phyloP scores from a whole-genome alignment of 2,888 invertebrate species.

The Isotomurus palustris region DNA sequence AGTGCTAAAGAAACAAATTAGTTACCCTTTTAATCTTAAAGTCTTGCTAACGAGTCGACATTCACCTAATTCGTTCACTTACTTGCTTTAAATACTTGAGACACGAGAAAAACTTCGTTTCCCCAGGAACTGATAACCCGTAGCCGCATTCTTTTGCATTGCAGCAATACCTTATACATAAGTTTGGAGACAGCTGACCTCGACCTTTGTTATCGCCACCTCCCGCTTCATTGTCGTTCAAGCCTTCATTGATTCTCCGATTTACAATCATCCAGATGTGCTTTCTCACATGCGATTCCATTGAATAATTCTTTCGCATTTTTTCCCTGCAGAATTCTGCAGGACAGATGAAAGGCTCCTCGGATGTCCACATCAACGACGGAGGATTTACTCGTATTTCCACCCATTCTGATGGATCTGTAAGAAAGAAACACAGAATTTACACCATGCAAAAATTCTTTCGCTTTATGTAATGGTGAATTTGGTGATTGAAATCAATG shows the following conservation, averaged over 20 bases:
- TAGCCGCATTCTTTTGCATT: constrained; percentile 33
- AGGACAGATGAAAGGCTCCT: constrained; percentile 32
- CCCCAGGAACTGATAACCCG: constrained; percentile 21
- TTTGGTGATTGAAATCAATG: too few relatives aligned
- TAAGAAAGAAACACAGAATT: neutral
- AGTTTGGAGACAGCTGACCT: neutral
- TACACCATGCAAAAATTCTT: neutral
- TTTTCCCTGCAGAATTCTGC: constrained; percentile 35
- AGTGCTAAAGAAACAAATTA: constrained; percentile 49
- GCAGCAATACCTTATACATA: constrained; percentile 27
- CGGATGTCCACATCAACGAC: constrained; percentile 13
- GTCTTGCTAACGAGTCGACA: too few relatives aligned
- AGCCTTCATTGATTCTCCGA: too few relatives aligned
- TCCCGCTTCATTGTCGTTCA: too few relatives aligned
- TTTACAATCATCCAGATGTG: constrained; percentile 23
- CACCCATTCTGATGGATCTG: constrained; percentile 29
- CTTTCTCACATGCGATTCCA: constrained; percentile 36
- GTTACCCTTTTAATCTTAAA: too few relatives aligned
- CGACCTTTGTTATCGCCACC: too few relatives aligned
- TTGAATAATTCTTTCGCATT: constrained; percentile 32
- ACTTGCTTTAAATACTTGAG: constrained; percentile 53
- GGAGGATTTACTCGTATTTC: constrained; percentile 34
- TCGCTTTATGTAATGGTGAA: too few relatives aligned
- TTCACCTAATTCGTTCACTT: too few relatives aligned
- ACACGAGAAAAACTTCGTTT: constrained; percentile 49